Evolutionary conservation across 2,113 vertebrate genomes (phyloP), one percentile per base, ranked within the genome.

Genomic region (Strix aluco): DNA sequence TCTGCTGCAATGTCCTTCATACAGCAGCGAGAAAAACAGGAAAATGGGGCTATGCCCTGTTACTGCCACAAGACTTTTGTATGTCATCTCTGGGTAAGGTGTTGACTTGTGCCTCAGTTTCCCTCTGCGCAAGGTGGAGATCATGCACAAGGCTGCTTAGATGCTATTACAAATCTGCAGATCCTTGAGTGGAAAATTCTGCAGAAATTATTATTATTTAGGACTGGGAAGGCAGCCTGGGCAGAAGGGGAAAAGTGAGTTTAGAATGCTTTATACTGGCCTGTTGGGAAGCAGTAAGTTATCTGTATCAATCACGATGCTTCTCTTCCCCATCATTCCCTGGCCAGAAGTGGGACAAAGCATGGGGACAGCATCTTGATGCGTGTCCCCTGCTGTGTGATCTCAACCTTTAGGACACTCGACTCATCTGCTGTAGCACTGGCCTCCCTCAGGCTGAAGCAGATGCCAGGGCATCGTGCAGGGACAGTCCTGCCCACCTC

Each of bases 381-480:
- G 3, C 1, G 1, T 2, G 3, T 27, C 15, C 20, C 16, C 16
- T n/a, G 8, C 5, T n/a, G 5, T 4, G 22, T 6, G 12, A 30
- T 32, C 55, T 49, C 32, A 29, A 10, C 20, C 17, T 59, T 42
- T 9, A 14, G 23, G 54, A 34, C 16, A 11, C 11, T 23, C 11
- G 4, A 17, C 20, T 34, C 29, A 23, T 4, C 2, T 0, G 3
- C 1, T 8, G 47, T 26, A 40, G 7, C 42, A 13, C 6, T 36
- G 65, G 8, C 14, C 10, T 36, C 17, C 13, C 26, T 34, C 21
- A 18, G 34, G 25, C 14, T 38, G 32, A 49, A 26, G 34, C 17
- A 62, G 22, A 29, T 11, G 7, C 32, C 70, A 44, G 17, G 42
- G 19, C 12, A 22, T 2, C 1, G 1, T 34, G 11, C 18, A 32